Evolutionary conservation across 2,113 vertebrate genomes (phyloP).

Genomic region (Rattus rattus): DNA sequence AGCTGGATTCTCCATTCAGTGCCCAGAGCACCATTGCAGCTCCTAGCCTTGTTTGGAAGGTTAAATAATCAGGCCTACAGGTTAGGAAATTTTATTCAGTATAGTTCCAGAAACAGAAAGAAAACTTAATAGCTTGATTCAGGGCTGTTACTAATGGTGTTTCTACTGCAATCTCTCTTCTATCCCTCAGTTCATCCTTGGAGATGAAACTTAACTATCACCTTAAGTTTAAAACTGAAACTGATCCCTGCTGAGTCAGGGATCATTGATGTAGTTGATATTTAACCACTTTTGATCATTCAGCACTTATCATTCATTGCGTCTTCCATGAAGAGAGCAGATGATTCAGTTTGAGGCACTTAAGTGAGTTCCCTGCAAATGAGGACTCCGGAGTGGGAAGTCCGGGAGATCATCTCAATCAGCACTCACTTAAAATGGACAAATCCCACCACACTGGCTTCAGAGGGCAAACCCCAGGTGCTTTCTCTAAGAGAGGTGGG

Average conservation of each 20-base stretch:
- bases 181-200: not conserved
- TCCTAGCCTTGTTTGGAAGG: not conserved
- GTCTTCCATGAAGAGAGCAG: not conserved
- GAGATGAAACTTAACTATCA: not conserved
- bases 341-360: not conserved
- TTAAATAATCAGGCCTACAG: not conserved
- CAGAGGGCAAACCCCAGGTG: not conserved
- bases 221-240: not conserved
- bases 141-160: not conserved
- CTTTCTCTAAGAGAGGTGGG: not conserved
- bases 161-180: not conserved
- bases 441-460: not conserved
- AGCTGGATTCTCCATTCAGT: not conserved
- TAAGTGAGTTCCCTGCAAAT: not conserved
- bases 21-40: too few species aligned
- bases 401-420: not conserved
- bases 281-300: too few species aligned
- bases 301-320: too few species aligned
- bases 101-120: not conserved
- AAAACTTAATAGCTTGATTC: not conserved
- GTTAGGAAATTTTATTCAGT: not conserved
- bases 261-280: not conserved
- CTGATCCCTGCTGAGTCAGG: not conserved
- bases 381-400: not conserved
- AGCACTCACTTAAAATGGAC: not conserved